Conservation (phyloP, 2,113 vertebrate genomes). For the Limnothrissa miodon region DNA sequence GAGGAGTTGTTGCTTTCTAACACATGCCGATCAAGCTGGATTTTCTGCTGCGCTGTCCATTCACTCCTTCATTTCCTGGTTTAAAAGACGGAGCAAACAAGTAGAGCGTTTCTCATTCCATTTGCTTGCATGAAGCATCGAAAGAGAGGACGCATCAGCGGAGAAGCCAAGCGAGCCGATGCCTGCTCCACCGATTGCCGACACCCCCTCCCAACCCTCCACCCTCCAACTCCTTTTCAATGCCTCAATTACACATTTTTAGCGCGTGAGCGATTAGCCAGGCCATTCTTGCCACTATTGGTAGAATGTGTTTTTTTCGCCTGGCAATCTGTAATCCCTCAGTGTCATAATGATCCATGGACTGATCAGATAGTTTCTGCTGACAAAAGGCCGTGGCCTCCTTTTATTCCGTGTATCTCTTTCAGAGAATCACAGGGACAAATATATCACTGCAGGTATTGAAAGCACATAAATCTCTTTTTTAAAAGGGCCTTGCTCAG, state of each 20-base stretch:
- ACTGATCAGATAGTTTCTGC: slow-evolving; percentile 64
- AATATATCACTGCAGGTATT: slow-evolving; percentile 68
- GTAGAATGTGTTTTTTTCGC: slow-evolving; percentile 50
- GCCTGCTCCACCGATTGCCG: slow-evolving; percentile 38
- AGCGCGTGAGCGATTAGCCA: slow-evolving; percentile 56
- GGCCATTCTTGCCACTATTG: slow-evolving; percentile 32
- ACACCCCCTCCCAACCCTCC: slow-evolving; percentile 32
- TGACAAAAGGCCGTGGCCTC: slow-evolving; percentile 68
- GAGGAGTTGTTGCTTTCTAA: slow-evolving; percentile 20
- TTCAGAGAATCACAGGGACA: slow-evolving; percentile 66
- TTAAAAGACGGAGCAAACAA: slow-evolving; percentile 60
- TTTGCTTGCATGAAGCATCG: slow-evolving; percentile 53
- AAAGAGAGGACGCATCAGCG: slow-evolving; percentile 59
- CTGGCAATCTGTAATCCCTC: slow-evolving; percentile 55
- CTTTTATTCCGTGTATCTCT: slow-evolving; percentile 73
- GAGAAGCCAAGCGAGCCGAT: slow-evolving; percentile 61
- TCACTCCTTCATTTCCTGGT: slow-evolving; percentile 55
- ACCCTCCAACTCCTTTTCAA: slow-evolving; percentile 45
- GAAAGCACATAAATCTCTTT: slow-evolving; percentile 72
- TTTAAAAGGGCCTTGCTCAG: slow-evolving; percentile 62
- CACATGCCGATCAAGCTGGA: slow-evolving; percentile 51
- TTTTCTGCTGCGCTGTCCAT: slow-evolving; percentile 43
- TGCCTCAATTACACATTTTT: slow-evolving; percentile 57
- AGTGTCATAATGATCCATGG: slow-evolving; percentile 73
- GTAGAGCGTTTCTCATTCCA: slow-evolving; percentile 54